Conservation (phyloP, 1,140 invertebrate species). For the Caenorhabditis inopinata region DNA sequence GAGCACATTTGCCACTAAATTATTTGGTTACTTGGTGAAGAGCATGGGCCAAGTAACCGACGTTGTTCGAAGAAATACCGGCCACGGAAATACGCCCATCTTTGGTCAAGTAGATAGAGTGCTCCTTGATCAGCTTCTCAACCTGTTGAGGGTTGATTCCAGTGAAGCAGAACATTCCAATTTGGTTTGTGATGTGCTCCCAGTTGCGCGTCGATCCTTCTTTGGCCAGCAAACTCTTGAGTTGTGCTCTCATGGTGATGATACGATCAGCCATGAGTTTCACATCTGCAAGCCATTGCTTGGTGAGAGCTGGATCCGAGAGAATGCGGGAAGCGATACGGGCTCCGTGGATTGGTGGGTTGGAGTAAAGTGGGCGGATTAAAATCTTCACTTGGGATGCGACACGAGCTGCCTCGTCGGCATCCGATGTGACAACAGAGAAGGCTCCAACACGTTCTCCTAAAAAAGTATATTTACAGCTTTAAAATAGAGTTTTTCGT, state of each 20-base stretch:
- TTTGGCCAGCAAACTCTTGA: conserved; percentile 79
- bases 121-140: conserved; percentile 84
- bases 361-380: conserved; percentile 93
- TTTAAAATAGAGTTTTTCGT: too few relatives aligned
- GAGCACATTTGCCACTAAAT: conserved; percentile 64
- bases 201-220: conserved; percentile 83
- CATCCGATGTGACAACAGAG: conserved; percentile 76
- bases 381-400: conserved; percentile 95
- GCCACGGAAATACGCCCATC: conserved; percentile 98
- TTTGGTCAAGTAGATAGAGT: conserved; percentile 93
- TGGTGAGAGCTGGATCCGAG: conserved; percentile 73
- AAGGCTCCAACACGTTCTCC: conserved; percentile 87
- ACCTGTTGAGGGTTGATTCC: conserved; percentile 87
- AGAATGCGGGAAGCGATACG: conserved; percentile 84
- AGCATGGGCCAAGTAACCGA: conserved; percentile 78
- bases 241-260: conserved; percentile 79
- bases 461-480: conserved; percentile 47
- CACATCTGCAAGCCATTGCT: conserved; percentile 86
- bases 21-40: conserved; percentile 68
- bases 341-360: conserved; percentile 91
- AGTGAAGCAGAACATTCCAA: conserved; percentile 99
- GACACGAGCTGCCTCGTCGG: conserved; percentile 81
- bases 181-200: conserved; percentile 96
- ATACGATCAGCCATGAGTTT: conserved; percentile 97
- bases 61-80: conserved; percentile 90